Percentiles rank a stretch among this genome's conserved stretches.
phyloP scores from a whole-genome alignment of 2,113 vertebrate genomes.

The Microtus oregoni region DNA sequence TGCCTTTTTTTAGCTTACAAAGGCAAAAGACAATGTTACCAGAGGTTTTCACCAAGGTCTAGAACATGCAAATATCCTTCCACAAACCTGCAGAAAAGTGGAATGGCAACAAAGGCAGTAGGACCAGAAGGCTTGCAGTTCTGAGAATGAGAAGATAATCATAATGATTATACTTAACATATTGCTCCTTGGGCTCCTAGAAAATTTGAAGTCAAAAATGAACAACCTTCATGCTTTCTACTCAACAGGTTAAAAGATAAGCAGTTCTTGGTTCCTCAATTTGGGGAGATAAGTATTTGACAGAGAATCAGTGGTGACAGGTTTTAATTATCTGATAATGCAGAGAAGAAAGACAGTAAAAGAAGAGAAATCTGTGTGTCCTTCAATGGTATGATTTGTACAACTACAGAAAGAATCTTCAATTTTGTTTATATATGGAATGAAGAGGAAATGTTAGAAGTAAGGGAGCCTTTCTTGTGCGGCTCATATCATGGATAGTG shows the following conservation, averaged over 20 bases:
- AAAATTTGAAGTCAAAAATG: slow-evolving; percentile 11
- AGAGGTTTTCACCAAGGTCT: slow-evolving; percentile 27
- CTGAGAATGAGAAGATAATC: background rate
- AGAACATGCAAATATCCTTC: background rate
- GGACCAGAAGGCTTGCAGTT: background rate
- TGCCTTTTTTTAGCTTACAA: slow-evolving; percentile 57
- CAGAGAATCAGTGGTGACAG: background rate
- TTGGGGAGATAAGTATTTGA: background rate
- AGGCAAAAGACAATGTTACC: slow-evolving; percentile 24
- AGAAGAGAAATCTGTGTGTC: background rate
- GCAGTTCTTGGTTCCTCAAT: background rate
- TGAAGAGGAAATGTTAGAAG: slow-evolving; percentile 27
- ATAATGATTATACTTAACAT: background rate
- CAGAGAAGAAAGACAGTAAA: background rate
- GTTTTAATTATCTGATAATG: background rate
- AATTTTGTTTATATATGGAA: slow-evolving; percentile 27
- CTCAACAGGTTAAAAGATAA: slow-evolving; percentile 1
- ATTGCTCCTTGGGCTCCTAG: background rate
- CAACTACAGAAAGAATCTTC: slow-evolving; percentile 29
- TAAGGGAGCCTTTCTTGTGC: background rate
- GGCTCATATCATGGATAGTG: slow-evolving; percentile 31
- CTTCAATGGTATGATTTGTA: background rate
- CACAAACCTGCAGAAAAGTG: background rate
- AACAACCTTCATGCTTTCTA: background rate
- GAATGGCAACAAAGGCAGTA: background rate